These are phyloP conservation scores for Etheostoma cragini DNA, from an alignment of 2,113 vertebrate species.

Conservation along the genomic window DNA sequence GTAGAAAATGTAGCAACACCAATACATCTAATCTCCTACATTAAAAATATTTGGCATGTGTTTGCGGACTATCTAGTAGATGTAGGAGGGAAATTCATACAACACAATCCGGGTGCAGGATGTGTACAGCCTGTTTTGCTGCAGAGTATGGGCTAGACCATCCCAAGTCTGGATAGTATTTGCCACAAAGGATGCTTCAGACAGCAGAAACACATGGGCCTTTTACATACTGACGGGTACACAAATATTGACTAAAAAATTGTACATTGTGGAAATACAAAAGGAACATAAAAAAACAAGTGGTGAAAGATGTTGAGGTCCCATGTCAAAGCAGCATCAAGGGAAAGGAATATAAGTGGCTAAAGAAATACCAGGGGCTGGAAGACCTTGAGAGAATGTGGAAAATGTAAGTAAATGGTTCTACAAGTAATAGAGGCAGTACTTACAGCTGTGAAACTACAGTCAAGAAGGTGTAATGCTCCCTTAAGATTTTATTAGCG, in stretches of 20 bases:
- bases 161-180: conserved; percentile 43
- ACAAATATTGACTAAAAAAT: conserved; percentile 36
- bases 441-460: conserved; percentile 20
- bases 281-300: not conserved
- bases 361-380: not conserved
- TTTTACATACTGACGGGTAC: not conserved
- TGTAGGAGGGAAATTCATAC: not conserved
- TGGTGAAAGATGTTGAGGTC: conserved; percentile 17
- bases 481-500: conserved; percentile 3
- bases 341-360: not conserved
- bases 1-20: conserved; percentile 13
- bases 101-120: not conserved
- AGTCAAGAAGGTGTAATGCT: conserved; percentile 22
- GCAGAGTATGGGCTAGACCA: not conserved
- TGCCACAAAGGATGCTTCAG: conserved; percentile 1
- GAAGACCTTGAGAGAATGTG: not conserved
- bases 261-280: conserved; percentile 18
- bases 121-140: conserved; percentile 10
- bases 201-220: too few relatives aligned
- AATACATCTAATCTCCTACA: conserved; percentile 15
- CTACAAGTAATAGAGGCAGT: not conserved
- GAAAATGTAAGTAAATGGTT: conserved; percentile 18
- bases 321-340: conserved; percentile 13
- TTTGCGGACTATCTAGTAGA: conserved; percentile 19
- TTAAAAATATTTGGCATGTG: conserved; percentile 30